Base-by-base conservation (phyloP, 64 coral and sea anemone species). In the Pocillopora damicornis region DNA sequence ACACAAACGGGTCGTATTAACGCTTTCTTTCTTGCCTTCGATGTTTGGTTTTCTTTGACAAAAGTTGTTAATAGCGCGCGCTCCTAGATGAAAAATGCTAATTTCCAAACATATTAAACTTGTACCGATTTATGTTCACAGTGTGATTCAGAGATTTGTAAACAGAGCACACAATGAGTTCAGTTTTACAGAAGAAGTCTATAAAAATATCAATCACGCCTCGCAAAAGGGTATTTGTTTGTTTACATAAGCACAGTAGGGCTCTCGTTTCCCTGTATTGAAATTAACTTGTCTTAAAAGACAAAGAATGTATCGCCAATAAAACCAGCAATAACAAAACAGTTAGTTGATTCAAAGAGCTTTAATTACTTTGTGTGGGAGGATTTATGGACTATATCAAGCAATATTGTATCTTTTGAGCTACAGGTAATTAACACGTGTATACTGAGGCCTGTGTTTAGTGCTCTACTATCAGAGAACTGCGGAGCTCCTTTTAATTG, bases 331-430 rank as follows among this genome's bases (percentile, higher is more conserved):
- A 86, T 95, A 79, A 79, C 91, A 97, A 92, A 97, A 93, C 94
- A 93, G 89, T 93, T 90, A 93, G 94, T 97, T 97, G 90, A 88
- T 93, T 93, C 84, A 97, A 97, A 97, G 91, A 90, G 83, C 79
- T 97, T 97, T 97, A 97, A 97, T 97, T 97, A 93, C 91, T 93
- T 97, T 93, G 87, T 93, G 94, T 97, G 94, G 91, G 91, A 90
- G 94, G 91, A 82, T 88, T 97, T 97, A 92, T 93, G 81, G 83
- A 90, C 91, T 93, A 88, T 93, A 93, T 96, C 88, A 76, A 59
- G 73, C 71, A 89, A 93, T 96, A 96, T 88, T 96, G 91, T 97
- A 93, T 89, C 94, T 82, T 97, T 93, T 92, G 81, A 97, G 87
- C 77, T 73, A 77, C 74, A 85, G 85, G 85, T 90, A 83, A 82